phyloP scores from a whole-genome alignment of 2,797 vertebrate species.

The Enteromius radiatus region DNA sequence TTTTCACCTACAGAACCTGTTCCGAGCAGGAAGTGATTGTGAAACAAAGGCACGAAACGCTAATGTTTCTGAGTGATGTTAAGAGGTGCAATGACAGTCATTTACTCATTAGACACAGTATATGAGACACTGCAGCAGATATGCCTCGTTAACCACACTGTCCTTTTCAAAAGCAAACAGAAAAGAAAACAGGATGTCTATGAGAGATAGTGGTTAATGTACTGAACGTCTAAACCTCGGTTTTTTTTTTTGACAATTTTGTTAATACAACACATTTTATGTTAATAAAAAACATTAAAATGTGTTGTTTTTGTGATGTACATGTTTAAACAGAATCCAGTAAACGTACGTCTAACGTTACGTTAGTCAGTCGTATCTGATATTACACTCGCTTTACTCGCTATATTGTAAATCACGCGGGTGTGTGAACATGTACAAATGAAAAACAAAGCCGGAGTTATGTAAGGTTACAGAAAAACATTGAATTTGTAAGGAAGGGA shows the following conservation, averaged over 20 bases:
- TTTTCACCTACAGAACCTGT: slow-evolving; percentile 10
- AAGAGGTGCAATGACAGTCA: background rate
- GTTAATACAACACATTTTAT: background rate
- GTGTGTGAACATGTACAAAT: background rate
- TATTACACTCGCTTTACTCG: background rate
- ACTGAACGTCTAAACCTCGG: background rate
- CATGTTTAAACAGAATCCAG: background rate
- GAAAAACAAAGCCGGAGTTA: background rate
- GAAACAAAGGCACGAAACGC: slow-evolving; percentile 14
- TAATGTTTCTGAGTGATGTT: background rate
- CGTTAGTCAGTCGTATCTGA: background rate
- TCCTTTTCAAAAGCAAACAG: background rate
- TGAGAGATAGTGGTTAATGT: background rate
- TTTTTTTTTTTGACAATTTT: too few species aligned
- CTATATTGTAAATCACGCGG: background rate
- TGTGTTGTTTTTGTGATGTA: background rate
- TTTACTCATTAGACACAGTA: background rate
- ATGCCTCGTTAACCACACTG: background rate
- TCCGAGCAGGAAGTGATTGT: slow-evolving; percentile 46
- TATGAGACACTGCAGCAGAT: background rate
- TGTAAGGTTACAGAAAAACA: background rate
- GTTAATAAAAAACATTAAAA: background rate
- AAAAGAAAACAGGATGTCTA: slow-evolving; percentile 29
- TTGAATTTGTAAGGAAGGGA: background rate
- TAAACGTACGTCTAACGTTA: background rate